These are phyloP conservation scores for Cygnus atratus DNA, from an alignment of 2,113 vertebrate genomes.

Conservation along the genomic window DNA sequence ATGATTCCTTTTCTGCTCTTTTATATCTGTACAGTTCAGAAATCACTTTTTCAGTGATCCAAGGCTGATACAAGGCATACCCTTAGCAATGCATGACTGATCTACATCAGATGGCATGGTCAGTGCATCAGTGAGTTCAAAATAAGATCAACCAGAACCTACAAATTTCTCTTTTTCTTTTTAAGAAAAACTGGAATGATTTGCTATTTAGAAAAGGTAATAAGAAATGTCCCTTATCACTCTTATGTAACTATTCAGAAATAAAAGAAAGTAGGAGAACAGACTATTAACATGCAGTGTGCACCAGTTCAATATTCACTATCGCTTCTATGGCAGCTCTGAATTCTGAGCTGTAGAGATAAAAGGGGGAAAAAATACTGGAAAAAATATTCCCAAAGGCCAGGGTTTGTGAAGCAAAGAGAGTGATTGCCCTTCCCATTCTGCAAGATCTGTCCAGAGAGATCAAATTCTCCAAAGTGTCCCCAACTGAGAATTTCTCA, in stretches of 20 bases:
- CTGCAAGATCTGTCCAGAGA: background rate
- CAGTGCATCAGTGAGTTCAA: background rate
- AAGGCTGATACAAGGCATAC: background rate
- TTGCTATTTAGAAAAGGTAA: background rate
- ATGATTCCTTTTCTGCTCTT: background rate
- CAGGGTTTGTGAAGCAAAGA: background rate
- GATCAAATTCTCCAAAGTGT: background rate
- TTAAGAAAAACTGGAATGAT: background rate
- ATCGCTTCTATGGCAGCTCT: background rate
- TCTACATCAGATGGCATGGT: background rate
- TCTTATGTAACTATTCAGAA: background rate
- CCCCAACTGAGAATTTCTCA: background rate
- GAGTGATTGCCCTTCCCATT: background rate
- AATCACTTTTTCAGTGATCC: background rate
- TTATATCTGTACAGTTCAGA: background rate
- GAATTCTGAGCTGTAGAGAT: background rate
- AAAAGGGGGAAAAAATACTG: background rate
- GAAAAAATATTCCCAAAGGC: background rate
- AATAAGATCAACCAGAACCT: background rate
- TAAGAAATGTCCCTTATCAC: background rate
- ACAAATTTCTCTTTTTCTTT: background rate
- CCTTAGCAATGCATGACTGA: background rate
- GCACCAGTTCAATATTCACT: background rate
- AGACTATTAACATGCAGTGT: background rate
- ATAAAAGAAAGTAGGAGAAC: background rate